Base-by-base conservation (phyloP, 2,797 vertebrate species). In the Protosalanx chinensis region DNA sequence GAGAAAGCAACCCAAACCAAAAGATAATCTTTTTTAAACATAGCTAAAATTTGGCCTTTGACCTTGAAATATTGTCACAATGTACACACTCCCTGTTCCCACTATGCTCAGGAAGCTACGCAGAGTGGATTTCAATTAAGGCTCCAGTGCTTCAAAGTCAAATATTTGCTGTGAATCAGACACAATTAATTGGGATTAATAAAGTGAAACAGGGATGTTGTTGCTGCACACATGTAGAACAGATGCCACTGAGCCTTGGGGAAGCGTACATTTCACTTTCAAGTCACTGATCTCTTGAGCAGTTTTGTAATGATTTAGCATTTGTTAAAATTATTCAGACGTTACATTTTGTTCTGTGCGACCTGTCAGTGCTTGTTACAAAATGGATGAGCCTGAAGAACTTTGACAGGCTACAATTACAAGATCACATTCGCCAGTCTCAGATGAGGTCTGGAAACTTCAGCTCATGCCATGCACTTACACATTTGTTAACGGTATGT, bases 181-280 rank as follows among this genome's bases (percentile, higher is more conserved):
- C 75, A 59, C 84, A 87, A 87, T 90, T 88, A 91, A 91, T 90
- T 89, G 86, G 84, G 81, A 84, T 87, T 84, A 88, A 88, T 89
- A 87, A 72, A 75, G 79, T 82, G 88, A 84, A 88, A 87, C 84
- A 83, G 75, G 87, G 78, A 79, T 84, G 88, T 82, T 87, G 82
- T 72, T 83, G 67, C 67, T 59, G 77, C 83, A 81, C 85, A 87
- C 87, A 85, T 89, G 88, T 81, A 88, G 85, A 91, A 90, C 89
- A 91, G 89, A 87, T 92, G 89, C 86, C 81, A 71, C 82, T n/a
- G 81, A 89, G 90, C 89, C 91, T 89, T 87, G 86, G 89, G 90
- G 91, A 88, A 83, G 83, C 66, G 57, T 86, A 86, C 81, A 83
- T 87, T 88, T 85, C 83, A 78, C 84, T 82, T 83, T 81, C 84